Conservation (phyloP, 2,797 vertebrate genomes). For the Myotis vivesi region DNA sequence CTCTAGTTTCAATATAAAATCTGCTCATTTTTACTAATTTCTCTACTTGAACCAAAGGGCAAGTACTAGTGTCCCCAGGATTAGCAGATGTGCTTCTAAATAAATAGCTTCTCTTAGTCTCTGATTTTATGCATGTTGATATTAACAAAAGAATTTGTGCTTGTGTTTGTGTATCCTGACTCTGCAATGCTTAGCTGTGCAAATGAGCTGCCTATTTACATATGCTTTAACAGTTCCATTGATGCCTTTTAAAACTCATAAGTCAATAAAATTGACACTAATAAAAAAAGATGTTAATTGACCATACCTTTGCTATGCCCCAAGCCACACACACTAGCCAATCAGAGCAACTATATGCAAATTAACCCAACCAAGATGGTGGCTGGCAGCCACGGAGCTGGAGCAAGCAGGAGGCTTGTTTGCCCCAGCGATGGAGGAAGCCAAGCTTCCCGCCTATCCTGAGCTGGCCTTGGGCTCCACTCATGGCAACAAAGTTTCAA, state of each 20-base stretch:
- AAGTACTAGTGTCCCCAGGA: neutral
- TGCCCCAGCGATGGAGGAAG: too few species aligned
- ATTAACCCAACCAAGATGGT: too few species aligned
- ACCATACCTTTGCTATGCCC: too few species aligned
- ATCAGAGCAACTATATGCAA: too few species aligned
- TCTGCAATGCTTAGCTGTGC: constrained; percentile 37
- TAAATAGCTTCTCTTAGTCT: constrained; percentile 38
- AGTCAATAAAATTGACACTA: neutral
- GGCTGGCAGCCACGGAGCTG: too few species aligned
- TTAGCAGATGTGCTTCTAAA: constrained; percentile 30
- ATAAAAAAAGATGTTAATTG: too few species aligned
- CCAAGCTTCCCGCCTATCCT: too few species aligned
- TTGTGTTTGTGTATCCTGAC: constrained; percentile 31
- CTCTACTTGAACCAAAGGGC: constrained; percentile 7
- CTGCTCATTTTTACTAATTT: constrained; percentile 39
- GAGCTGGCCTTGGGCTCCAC: fast-evolving
- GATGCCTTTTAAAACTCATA: constrained; percentile 35
- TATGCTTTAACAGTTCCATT: constrained; percentile 26
- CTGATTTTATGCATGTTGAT: constrained; percentile 35
- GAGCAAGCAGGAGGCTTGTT: too few species aligned
- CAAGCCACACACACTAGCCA: too few species aligned
- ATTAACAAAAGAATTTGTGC: constrained; percentile 30
- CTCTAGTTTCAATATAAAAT: neutral
- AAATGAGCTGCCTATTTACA: constrained; percentile 53
- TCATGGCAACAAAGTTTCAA: too few species aligned